Evolutionary conservation across 2,888 invertebrate genomes (phyloP).

Genomic region (Lasioglossum vierecki): DNA sequence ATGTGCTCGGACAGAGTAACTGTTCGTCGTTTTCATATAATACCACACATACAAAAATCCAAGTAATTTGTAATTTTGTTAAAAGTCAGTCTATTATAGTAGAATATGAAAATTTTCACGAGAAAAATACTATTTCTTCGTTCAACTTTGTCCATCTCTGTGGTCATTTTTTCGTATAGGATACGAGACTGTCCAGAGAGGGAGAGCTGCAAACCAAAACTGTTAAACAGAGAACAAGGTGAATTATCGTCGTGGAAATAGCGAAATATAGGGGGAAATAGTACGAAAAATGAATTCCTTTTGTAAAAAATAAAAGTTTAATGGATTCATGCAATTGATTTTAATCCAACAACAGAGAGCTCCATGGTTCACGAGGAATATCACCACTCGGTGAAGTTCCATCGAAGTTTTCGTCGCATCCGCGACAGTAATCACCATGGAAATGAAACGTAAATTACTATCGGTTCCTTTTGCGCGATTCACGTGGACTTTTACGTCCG

Average conservation of each 20-base stretch:
- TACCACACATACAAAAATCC: background rate
- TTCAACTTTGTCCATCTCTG: background rate
- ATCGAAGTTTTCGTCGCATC: background rate
- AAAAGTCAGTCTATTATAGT: background rate
- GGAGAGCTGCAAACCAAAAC: background rate
- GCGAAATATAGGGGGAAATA: background rate
- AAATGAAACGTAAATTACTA: background rate
- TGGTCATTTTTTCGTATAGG: background rate
- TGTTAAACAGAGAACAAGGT: background rate
- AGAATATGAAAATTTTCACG: background rate
- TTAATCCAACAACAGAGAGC: conserved; percentile 39
- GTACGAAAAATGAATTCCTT: background rate
- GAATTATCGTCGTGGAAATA: background rate
- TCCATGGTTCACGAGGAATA: conserved; percentile 3
- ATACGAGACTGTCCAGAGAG: background rate
- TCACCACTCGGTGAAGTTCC: conserved; percentile 17
- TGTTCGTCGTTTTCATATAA: background rate
- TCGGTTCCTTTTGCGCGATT: background rate
- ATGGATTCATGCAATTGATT: conserved; percentile 35
- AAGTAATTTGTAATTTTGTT: background rate
- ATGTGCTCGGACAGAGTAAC: background rate
- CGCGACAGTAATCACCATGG: background rate
- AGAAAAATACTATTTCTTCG: background rate
- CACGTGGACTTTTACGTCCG: background rate
- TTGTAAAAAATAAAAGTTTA: conserved; percentile 20